Percentiles rank a stretch among this genome's conserved stretches.
Evolutionary conservation across 2,113 vertebrate species (phyloP).

Genomic region (Pachycephala philippinensis): DNA sequence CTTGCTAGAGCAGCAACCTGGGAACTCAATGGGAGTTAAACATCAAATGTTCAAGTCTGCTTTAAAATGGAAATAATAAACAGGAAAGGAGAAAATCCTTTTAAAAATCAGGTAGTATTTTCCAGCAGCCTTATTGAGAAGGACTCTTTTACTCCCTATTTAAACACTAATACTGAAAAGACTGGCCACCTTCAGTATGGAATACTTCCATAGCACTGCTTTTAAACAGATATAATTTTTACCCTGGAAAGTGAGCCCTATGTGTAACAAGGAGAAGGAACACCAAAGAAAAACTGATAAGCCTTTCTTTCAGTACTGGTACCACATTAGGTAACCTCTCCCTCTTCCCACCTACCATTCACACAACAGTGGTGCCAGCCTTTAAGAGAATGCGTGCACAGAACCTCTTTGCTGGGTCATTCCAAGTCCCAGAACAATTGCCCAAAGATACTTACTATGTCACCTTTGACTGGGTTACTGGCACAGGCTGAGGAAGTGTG

Average conservation of each 20-base stretch:
- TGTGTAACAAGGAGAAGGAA: neutral
- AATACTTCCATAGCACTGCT: neutral
- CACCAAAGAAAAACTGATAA: neutral
- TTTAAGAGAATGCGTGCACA: rapidly evolving
- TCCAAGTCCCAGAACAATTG: neutral
- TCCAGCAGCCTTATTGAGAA: neutral
- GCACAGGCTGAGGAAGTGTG: neutral
- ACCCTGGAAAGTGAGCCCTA: neutral
- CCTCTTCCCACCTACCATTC: neutral
- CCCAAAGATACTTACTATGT: neutral
- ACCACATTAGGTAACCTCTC: neutral
- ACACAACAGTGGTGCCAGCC: neutral
- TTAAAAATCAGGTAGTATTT: neutral
- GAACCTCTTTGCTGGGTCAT: neutral
- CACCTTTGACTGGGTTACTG: neutral
- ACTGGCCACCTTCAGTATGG: neutral
- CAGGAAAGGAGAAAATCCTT: neutral
- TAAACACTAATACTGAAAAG: neutral
- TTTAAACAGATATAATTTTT: neutral
- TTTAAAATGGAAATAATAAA: neutral
- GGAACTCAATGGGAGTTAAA: neutral
- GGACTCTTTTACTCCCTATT: neutral
- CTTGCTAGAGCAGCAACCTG: neutral
- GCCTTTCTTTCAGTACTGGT: neutral
- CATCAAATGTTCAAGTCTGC: neutral